Evolutionary conservation across 2,888 invertebrate species (phyloP).

Genomic region (Drosophila pegasa): DNA sequence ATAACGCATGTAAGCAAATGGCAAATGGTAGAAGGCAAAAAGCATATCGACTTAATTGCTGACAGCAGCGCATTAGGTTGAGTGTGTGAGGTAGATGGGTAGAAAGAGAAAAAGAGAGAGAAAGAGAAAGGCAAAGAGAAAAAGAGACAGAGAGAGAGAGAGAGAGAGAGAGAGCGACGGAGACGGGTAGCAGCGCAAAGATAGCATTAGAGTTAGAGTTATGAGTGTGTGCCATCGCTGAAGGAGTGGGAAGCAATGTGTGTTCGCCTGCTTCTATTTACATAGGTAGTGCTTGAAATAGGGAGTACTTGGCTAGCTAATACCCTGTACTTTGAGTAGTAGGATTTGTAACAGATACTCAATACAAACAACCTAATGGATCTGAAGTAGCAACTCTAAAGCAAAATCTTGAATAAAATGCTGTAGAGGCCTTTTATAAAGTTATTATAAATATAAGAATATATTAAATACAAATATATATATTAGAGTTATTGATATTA

Average conservation of each 20-base stretch:
- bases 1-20: conserved; percentile 64
- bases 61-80: conserved; percentile 60
- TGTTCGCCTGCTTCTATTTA: conserved; percentile 13
- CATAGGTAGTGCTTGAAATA: neutral
- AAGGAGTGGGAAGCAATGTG: conserved; percentile 18
- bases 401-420: too few species aligned
- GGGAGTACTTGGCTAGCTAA: neutral
- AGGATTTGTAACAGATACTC: neutral
- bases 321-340: conserved; percentile 17
- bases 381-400: too few species aligned
- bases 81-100: neutral
- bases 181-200: neutral
- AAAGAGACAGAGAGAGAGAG: neutral
- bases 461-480: too few species aligned
- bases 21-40: conserved; percentile 53
- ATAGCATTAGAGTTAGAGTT: conserved; percentile 29
- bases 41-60: conserved; percentile 69
- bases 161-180: neutral
- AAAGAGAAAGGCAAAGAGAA: too few species aligned
- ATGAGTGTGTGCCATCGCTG: conserved; percentile 3
- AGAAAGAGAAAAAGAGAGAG: neutral
- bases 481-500: too few species aligned
- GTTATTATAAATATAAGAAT: too few species aligned
- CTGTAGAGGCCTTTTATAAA: too few species aligned
- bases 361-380: too few species aligned